Evolutionary conservation across 2,888 invertebrate species (phyloP).

Genomic region (Operophtera brumata): DNA sequence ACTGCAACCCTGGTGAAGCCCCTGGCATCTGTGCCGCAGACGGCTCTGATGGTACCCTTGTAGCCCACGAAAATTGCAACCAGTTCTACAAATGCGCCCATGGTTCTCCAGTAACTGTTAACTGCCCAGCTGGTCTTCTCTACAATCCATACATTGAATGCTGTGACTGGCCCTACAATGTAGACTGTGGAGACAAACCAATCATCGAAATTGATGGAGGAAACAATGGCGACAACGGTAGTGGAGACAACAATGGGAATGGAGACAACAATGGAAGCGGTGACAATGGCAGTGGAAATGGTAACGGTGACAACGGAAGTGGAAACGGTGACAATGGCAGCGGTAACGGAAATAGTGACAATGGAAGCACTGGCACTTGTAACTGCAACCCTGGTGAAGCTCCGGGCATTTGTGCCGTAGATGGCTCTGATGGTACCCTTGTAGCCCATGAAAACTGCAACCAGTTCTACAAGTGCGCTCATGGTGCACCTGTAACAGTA

Average conservation of each 20-base stretch:
- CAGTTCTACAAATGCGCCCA: constrained; percentile 39
- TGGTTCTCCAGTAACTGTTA: constrained; percentile 32
- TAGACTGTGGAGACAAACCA: constrained; percentile 40
- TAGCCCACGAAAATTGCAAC: constrained; percentile 46
- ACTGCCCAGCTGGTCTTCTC: constrained; percentile 33
- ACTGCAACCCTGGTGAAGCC: constrained; percentile 42
- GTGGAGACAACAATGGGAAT: neutral
- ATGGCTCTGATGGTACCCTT: constrained; percentile 38
- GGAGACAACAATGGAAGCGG: constrained; percentile 7
- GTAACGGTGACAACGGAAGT: constrained; percentile 1
- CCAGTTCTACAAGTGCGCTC: constrained; percentile 44
- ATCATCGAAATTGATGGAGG: constrained; percentile 12
- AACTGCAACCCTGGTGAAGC: constrained; percentile 43
- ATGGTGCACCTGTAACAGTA: constrained; percentile 34
- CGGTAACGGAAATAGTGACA: constrained; percentile 6
- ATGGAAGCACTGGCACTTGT: constrained; percentile 24
- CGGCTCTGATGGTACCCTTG: constrained; percentile 34
- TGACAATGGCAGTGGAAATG: constrained; percentile 2
- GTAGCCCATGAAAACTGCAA: constrained; percentile 47
- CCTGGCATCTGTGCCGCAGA: constrained; percentile 36
- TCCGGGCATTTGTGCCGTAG: constrained; percentile 34
- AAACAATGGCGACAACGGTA: neutral
- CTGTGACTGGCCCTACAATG: constrained; percentile 39
- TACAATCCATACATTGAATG: constrained; percentile 36
- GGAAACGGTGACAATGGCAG: constrained; percentile 5